A percentile compares a stretch with the other conserved stretches of the same genome.
phyloP scores from a whole-genome alignment of 1,140 invertebrate genomes.

The Bradysia coprophila region DNA sequence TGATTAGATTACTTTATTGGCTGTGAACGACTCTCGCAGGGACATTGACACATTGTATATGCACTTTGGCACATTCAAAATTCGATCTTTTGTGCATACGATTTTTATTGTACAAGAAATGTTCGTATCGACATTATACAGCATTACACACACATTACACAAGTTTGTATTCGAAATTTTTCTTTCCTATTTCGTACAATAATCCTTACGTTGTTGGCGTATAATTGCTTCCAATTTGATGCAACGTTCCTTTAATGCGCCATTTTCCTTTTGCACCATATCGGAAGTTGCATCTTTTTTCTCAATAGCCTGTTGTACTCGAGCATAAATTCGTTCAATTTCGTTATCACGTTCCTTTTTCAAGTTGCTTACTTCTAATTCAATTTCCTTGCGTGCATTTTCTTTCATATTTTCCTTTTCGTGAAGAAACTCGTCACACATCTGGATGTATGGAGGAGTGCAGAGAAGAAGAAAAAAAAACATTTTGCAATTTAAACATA shows the following conservation, averaged over 20 bases:
- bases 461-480: not conserved
- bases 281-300: slow-evolving; percentile 56
- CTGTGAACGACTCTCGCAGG: too few relatives aligned
- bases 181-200: slow-evolving; percentile 29
- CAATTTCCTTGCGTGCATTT: slow-evolving; percentile 29
- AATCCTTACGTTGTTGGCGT: slow-evolving; percentile 54
- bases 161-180: too few relatives aligned
- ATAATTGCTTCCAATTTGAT: slow-evolving; percentile 52
- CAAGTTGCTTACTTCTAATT: slow-evolving; percentile 24
- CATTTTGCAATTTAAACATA: not conserved
- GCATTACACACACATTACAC: too few relatives aligned
- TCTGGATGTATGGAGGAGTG: slow-evolving; percentile 12
- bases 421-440: slow-evolving; percentile 24
- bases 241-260: slow-evolving; percentile 45
- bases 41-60: too few relatives aligned
- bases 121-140: too few relatives aligned
- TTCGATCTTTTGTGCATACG: too few relatives aligned
- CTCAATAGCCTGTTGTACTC: slow-evolving; percentile 56
- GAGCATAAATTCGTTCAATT: slow-evolving; percentile 25
- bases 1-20: too few relatives aligned
- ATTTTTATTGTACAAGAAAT: too few relatives aligned
- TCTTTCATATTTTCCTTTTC: slow-evolving; percentile 30
- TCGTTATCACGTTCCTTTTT: slow-evolving; percentile 25
- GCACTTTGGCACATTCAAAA: too few relatives aligned
- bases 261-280: slow-evolving; percentile 44